These are phyloP conservation scores for Axis porcinus DNA, from an alignment of 2,113 vertebrate species.

Conservation along the genomic window DNA sequence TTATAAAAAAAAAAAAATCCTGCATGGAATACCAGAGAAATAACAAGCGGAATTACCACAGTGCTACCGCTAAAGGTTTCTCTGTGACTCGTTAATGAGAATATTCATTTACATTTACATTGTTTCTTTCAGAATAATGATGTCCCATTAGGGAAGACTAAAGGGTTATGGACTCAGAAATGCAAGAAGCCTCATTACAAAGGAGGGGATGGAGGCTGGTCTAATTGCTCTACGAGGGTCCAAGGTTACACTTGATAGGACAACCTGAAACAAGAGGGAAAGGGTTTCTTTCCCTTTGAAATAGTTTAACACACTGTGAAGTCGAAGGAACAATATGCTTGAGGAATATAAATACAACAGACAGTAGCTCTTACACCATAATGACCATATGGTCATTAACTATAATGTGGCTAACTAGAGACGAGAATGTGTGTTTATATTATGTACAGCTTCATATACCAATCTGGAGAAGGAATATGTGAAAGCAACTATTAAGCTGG, in stretches of 20 bases:
- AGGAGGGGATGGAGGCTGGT: slow-evolving; percentile 97
- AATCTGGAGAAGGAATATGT: slow-evolving; percentile 85
- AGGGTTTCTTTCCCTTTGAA: slow-evolving; percentile 90
- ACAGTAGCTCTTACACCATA: slow-evolving; percentile 89
- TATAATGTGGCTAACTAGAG: slow-evolving; percentile 92
- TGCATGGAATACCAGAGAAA: slow-evolving; percentile 92
- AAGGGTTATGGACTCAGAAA: slow-evolving; percentile 99
- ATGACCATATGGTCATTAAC: slow-evolving; percentile 97
- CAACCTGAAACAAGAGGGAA: slow-evolving; percentile 97
- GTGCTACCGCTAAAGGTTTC: slow-evolving; percentile 93
- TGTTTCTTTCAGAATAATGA: slow-evolving; percentile 99
- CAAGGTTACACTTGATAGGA: slow-evolving; percentile 99
- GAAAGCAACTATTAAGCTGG: slow-evolving; percentile 81
- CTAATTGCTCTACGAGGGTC: slow-evolving; percentile 99
- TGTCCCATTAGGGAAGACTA: slow-evolving; percentile 99
- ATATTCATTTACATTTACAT: slow-evolving; percentile 99
- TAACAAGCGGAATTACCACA: slow-evolving; percentile 92
- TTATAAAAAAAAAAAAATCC: slow-evolving; percentile 92
- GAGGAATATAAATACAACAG: slow-evolving; percentile 97
- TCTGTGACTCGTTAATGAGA: slow-evolving; percentile 99
- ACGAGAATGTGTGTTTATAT: slow-evolving; percentile 88
- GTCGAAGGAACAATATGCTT: slow-evolving; percentile 97
- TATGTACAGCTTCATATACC: slow-evolving; percentile 86
- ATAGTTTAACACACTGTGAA: slow-evolving; percentile 95
- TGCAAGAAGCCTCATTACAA: slow-evolving; percentile 99